Evolutionary conservation across 2,113 vertebrate genomes (phyloP).

Genomic region (Thunnus maccoyii): DNA sequence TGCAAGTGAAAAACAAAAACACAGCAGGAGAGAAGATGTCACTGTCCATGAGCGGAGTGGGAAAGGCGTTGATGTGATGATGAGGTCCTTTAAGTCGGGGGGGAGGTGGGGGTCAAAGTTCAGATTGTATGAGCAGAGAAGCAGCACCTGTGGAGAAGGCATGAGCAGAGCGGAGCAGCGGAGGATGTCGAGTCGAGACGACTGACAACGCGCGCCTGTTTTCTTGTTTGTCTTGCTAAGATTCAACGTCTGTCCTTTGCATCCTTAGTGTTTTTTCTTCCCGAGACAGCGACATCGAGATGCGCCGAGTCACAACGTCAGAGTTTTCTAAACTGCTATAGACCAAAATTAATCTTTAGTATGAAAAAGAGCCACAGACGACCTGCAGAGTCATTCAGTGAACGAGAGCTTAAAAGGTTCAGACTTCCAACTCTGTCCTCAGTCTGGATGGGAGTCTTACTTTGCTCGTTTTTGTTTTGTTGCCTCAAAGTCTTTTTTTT

Average conservation of each 20-base stretch:
- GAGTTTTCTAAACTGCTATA: constrained; percentile 28
- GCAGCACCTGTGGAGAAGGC: constrained; percentile 76
- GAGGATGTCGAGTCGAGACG: constrained; percentile 3
- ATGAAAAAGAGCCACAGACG: constrained; percentile 40
- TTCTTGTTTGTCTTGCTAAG: not conserved
- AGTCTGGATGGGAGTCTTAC: constrained; percentile 11
- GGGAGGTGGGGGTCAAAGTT: constrained; percentile 39
- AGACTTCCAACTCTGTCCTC: not conserved
- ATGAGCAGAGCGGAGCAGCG: constrained; percentile 50
- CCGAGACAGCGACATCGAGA: constrained; percentile 32
- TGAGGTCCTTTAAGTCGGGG: constrained; percentile 51
- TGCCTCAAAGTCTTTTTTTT: not conserved
- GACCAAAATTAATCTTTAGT: constrained; percentile 35
- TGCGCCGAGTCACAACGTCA: constrained; percentile 35
- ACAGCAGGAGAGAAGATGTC: not conserved
- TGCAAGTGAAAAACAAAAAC: not conserved
- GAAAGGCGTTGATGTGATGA: constrained; percentile 29
- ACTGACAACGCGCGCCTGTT: not conserved
- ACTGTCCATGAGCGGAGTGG: not conserved
- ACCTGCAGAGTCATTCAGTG: not conserved
- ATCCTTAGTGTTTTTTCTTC: constrained; percentile 66
- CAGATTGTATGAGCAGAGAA: constrained; percentile 78
- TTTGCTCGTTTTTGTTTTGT: not conserved
- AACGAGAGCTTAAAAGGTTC: not conserved
- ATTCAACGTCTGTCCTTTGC: constrained; percentile 21